Base-by-base conservation (phyloP, 2,113 vertebrate genomes). In the Cheirogaleus medius region DNA sequence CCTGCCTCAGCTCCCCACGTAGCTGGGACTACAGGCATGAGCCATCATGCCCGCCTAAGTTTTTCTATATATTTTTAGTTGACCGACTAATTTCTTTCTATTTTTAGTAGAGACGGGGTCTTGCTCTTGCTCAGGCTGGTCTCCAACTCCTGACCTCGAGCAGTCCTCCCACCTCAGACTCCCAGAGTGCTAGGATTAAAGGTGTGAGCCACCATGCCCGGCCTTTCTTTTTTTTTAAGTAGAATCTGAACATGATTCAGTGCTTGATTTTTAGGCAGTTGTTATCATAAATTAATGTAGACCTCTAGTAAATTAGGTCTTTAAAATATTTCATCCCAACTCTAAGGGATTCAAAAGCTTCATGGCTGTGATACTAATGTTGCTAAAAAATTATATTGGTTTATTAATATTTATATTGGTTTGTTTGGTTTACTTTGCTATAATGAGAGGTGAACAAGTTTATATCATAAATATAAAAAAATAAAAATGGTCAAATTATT, bases 161-260 rank as follows among this genome's bases (percentile, higher is more conserved):
- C n/a, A n/a, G n/a, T n/a, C n/a, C n/a, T n/a, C n/a, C n/a, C n/a
- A n/a, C n/a, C n/a, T n/a, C n/a, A n/a, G n/a, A n/a, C n/a, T n/a
- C n/a, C n/a, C n/a, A n/a, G n/a, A n/a, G n/a, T n/a, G n/a, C n/a
- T n/a, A n/a, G n/a, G n/a, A n/a, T n/a, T n/a, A n/a, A n/a, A n/a
- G n/a, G n/a, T n/a, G n/a, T n/a, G n/a, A n/a, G n/a, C n/a, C n/a
- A n/a, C n/a, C n/a, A n/a, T n/a, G n/a, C n/a, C n/a, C n/a, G n/a
- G n/a, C n/a, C n/a, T n/a, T n/a, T n/a, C n/a, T 96, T 90, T 84
- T 29, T 69, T 94, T 96, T 90, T 81, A 74, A 82, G 74, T 11
- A 60, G 15, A 8, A 13, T 64, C 29, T 80, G 32, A 64, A 74
- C 29, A 66, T 4, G 78, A 66, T 73, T 94, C 37, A 91, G n/a